Percentiles rank a stretch among this genome's conserved stretches.
phyloP scores from a whole-genome alignment of 2,888 invertebrate species.

The Luperina testacea region DNA sequence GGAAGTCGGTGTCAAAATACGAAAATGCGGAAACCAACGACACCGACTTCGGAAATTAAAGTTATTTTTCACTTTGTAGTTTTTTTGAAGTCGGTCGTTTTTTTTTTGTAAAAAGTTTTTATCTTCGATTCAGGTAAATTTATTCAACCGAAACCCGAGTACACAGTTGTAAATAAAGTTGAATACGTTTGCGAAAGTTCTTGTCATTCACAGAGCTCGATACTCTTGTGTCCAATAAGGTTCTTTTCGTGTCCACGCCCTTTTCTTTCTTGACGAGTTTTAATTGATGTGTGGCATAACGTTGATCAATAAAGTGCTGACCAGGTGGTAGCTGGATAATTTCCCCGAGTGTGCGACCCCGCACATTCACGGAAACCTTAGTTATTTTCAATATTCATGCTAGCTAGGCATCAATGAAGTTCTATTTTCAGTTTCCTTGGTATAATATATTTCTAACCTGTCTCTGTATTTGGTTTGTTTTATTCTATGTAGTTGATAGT shows the following conservation, averaged over 20 bases:
- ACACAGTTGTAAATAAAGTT: constrained; percentile 40
- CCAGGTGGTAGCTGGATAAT: constrained; percentile 5
- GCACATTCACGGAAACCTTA: constrained; percentile 31
- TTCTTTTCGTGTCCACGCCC: background rate
- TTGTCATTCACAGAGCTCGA: constrained; percentile 18
- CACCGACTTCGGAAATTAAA: too few species aligned
- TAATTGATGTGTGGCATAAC: constrained; percentile 18
- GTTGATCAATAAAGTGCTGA: constrained; percentile 12
- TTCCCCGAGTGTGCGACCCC: constrained; percentile 5
- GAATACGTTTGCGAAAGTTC: constrained; percentile 15
- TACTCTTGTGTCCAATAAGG: constrained; percentile 20
- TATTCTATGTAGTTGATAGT: background rate
- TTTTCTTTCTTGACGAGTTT: constrained; percentile 19
- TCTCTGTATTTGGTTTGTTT: background rate
- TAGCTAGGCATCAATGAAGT: constrained; percentile 14
- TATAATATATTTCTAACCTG: background rate
- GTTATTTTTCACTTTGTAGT: too few species aligned
- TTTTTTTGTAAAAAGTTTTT: too few species aligned
- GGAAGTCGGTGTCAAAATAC: too few species aligned
- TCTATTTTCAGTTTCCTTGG: constrained; percentile 10
- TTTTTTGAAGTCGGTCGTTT: too few species aligned
- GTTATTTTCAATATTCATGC: constrained; percentile 26
- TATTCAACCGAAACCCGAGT: constrained; percentile 25
- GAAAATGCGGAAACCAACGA: too few species aligned
- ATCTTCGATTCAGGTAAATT: constrained; percentile 28